Conservation (phyloP, 2,113 vertebrate genomes). For the Sylvietta virens region DNA sequence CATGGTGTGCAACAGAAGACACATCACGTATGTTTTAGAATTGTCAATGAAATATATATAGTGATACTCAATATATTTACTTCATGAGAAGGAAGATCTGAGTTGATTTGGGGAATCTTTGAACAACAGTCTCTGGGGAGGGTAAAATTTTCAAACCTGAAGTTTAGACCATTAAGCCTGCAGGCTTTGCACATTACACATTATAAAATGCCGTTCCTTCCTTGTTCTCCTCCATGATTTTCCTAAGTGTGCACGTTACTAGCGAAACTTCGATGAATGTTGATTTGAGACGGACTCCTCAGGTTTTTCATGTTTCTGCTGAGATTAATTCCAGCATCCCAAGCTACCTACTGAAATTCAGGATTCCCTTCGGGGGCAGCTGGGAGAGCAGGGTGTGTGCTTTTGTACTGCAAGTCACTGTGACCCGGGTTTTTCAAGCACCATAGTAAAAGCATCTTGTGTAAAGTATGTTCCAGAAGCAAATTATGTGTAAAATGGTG, state of each 20-base stretch:
- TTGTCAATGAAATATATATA: background rate
- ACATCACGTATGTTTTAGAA: background rate
- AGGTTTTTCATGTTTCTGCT: background rate
- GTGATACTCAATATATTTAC: background rate
- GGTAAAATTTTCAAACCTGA: conserved; percentile 42
- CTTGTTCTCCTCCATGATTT: background rate
- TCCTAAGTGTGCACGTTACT: background rate
- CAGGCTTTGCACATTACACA: background rate
- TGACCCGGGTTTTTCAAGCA: background rate
- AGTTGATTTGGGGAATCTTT: background rate
- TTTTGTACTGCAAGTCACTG: background rate
- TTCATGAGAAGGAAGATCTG: background rate
- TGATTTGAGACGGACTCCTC: background rate
- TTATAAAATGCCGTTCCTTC: background rate
- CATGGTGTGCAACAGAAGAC: background rate
- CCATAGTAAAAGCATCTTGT: background rate
- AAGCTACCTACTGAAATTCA: background rate
- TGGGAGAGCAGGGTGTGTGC: background rate
- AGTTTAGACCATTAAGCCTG: conserved; percentile 21
- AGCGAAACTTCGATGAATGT: conserved; percentile 3
- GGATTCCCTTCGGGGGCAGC: rapidly evolving
- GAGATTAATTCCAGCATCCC: background rate
- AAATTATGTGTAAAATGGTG: background rate
- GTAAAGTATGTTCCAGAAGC: background rate
- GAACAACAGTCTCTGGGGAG: background rate